Conservation (phyloP, 1,140 invertebrate genomes). For the Drosophila busckii region DNA sequence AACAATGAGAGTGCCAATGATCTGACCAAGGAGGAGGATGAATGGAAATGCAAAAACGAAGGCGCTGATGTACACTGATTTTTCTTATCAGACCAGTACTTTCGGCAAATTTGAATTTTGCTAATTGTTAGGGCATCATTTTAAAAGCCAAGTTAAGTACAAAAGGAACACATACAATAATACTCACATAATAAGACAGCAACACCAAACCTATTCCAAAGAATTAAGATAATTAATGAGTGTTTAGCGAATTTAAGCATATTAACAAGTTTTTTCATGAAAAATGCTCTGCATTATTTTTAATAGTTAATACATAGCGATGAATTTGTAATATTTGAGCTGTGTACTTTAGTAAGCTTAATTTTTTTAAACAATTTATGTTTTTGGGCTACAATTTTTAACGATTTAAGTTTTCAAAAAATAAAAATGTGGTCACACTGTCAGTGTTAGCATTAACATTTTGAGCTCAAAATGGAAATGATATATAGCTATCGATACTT, state of each 20-base stretch:
- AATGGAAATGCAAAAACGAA: constrained; percentile 59
- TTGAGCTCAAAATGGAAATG: too few species aligned
- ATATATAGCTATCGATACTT: too few species aligned
- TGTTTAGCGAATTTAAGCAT: constrained; percentile 60
- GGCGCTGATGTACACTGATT: constrained; percentile 40
- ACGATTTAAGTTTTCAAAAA: too few species aligned
- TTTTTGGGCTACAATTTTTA: too few species aligned
- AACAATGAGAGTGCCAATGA: constrained; percentile 39
- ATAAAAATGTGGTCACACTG: too few species aligned
- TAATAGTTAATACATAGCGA: too few species aligned
- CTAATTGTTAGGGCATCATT: constrained; percentile 22
- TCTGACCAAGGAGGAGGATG: constrained; percentile 47
- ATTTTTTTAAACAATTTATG: too few species aligned
- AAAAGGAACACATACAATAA: constrained; percentile 63
- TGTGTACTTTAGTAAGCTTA: too few species aligned
- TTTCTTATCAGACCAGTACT: too few species aligned
- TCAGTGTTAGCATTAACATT: too few species aligned
- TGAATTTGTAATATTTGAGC: too few species aligned
- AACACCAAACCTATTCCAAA: constrained; percentile 67
- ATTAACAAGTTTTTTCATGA: constrained; percentile 15
- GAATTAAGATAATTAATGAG: constrained; percentile 62
- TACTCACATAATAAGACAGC: constrained; percentile 64
- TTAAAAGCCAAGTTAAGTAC: constrained; percentile 52
- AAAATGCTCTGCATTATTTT: too few species aligned
- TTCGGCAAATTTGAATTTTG: not conserved